Evolutionary conservation across 1,140 invertebrate genomes (phyloP).

Genomic region (Cotesia typhae): DNA sequence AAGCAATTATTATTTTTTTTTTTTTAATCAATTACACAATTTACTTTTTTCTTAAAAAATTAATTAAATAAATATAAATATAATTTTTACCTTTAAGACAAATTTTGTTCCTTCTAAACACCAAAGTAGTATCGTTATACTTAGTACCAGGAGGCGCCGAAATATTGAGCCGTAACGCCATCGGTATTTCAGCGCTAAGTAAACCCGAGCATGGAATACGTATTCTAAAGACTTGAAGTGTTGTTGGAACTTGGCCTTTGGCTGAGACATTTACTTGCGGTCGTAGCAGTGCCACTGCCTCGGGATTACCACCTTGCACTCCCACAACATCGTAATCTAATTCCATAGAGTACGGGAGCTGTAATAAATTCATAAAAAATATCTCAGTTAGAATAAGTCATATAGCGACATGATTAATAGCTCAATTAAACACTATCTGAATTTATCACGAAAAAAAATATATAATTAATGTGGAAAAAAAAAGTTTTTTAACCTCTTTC

Average conservation of each 20-base stretch:
- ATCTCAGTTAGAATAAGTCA: conserved; percentile 18
- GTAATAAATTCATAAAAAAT: conserved; percentile 47
- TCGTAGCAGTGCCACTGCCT: conserved; percentile 71
- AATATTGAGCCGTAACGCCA: conserved; percentile 80
- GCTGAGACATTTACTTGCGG: conserved; percentile 84
- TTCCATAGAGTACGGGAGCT: conserved; percentile 81
- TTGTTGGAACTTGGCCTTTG: conserved; percentile 77
- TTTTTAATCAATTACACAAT: too few relatives aligned
- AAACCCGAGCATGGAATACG: conserved; percentile 81
- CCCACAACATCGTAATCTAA: conserved; percentile 79
- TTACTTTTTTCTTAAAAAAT: neutral
- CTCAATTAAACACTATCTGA: conserved; percentile 25
- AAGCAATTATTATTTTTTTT: too few relatives aligned
- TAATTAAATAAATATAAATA: neutral
- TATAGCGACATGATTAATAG: conserved; percentile 20
- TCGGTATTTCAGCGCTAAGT: conserved; percentile 77
- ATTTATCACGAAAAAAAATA: conserved; percentile 14
- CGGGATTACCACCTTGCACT: conserved; percentile 55
- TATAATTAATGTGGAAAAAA: conserved; percentile 5
- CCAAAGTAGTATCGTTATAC: conserved; percentile 77
- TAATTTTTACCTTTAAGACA: conserved; percentile 78
- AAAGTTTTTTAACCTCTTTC: neutral
- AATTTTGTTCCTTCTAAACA: conserved; percentile 87
- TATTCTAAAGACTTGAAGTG: conserved; percentile 80
- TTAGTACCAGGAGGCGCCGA: conserved; percentile 69